Evolutionary conservation across 1,140 invertebrate species (phyloP).

Genomic region (Augochlora pura): DNA sequence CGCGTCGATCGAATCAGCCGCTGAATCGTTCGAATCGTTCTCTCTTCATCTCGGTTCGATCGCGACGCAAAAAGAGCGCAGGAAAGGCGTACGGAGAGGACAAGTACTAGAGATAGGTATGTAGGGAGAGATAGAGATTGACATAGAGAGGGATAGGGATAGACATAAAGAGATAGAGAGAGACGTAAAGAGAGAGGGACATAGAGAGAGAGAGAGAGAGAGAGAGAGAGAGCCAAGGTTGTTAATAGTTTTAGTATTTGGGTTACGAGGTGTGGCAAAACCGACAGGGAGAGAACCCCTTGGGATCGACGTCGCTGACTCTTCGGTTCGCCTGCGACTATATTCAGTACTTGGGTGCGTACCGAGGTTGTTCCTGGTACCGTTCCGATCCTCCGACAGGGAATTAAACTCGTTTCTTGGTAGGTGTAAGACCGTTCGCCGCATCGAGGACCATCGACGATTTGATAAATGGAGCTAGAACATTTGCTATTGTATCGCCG

Average conservation of each 20-base stretch:
- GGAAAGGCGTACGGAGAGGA: too few species aligned
- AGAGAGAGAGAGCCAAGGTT: not conserved
- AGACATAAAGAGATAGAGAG: too few species aligned
- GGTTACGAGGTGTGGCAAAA: slow-evolving; percentile 59
- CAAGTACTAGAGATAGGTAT: too few species aligned
- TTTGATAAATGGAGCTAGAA: not conserved
- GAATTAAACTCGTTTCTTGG: too few species aligned
- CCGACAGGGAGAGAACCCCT: slow-evolving; percentile 12
- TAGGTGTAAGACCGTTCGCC: not conserved
- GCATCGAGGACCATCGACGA: not conserved
- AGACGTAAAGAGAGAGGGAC: too few species aligned
- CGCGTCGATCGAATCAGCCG: too few species aligned
- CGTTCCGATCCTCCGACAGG: slow-evolving; percentile 13
- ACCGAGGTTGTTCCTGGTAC: slow-evolving; percentile 29
- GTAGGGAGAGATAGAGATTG: too few species aligned
- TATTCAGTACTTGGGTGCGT: not conserved
- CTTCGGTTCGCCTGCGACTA: slow-evolving; percentile 49
- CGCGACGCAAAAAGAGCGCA: too few species aligned
- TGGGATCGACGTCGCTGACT: slow-evolving; percentile 29
- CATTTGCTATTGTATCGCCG: not conserved
- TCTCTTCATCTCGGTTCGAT: not conserved
- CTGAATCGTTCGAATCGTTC: not conserved
- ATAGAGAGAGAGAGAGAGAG: too few species aligned
- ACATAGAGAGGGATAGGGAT: too few species aligned
- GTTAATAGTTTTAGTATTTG: slow-evolving; percentile 45